Evolutionary conservation across 2,797 vertebrate genomes (phyloP).

Genomic region (Myripristis murdjan): DNA sequence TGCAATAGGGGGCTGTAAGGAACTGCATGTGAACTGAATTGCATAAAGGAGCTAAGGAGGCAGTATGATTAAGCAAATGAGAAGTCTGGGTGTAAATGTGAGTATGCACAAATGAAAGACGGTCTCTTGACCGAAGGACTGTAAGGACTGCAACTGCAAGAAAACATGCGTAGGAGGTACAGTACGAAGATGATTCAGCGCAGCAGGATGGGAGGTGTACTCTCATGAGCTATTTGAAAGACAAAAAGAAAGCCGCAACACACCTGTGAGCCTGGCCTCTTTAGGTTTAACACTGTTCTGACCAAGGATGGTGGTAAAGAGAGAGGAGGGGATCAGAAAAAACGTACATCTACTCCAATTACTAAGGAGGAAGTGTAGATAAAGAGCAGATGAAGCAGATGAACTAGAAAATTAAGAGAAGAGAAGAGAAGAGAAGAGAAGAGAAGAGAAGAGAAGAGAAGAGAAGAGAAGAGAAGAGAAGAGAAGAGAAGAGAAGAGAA

Average conservation of each 20-base stretch:
- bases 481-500: neutral
- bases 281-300: slow-evolving; percentile 7
- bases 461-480: too few species aligned
- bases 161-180: slow-evolving; percentile 7
- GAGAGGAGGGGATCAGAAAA: neutral
- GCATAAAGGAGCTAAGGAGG: neutral
- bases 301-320: slow-evolving; percentile 7
- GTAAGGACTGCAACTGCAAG: neutral
- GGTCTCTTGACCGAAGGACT: neutral
- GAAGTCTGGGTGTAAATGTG: neutral
- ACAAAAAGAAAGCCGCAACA: neutral
- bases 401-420: too few species aligned
- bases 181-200: neutral
- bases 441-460: neutral
- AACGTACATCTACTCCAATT: too few species aligned
- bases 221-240: too few species aligned
- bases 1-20: neutral
- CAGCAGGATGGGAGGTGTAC: neutral
- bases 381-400: too few species aligned
- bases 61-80: slow-evolving; percentile 18
- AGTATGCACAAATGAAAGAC: neutral
- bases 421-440: neutral
- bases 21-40: neutral
- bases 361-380: too few species aligned
- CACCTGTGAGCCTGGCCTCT: neutral